These are phyloP conservation scores for Paratrypauchen microcephalus DNA, from an alignment of 2,797 vertebrate genomes.

Conservation along the genomic window DNA sequence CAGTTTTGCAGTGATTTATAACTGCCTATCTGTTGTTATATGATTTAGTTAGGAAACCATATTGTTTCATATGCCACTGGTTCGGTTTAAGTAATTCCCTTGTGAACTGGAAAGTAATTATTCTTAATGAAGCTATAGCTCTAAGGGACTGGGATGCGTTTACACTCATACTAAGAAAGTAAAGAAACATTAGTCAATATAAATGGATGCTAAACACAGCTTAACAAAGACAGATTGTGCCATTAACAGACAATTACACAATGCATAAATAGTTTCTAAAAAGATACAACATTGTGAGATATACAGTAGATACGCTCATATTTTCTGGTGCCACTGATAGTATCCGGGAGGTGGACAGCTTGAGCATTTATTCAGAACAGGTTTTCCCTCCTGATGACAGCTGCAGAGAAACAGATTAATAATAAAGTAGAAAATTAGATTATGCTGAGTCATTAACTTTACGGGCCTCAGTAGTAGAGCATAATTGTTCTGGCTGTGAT, in stretches of 20 bases:
- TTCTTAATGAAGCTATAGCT: constrained; percentile 1
- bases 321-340: constrained; percentile 1
- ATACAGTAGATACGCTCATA: neutral
- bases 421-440: constrained; percentile 67
- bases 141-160: constrained; percentile 3
- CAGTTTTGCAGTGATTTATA: neutral
- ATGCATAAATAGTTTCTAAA: neutral
- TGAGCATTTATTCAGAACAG: constrained; percentile 29
- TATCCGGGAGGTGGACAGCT: constrained; percentile 21
- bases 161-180: neutral
- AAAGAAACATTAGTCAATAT: constrained; percentile 2
- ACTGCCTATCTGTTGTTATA: neutral
- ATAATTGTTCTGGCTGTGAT: constrained; percentile 53
- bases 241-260: constrained; percentile 8
- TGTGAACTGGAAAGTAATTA: neutral
- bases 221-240: constrained; percentile 9
- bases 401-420: constrained; percentile 62
- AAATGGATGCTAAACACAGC: constrained; percentile 1
- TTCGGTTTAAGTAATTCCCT: neutral
- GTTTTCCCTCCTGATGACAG: constrained; percentile 48
- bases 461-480: constrained; percentile 55
- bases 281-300: neutral
- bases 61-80: neutral
- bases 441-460: constrained; percentile 62
- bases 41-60: neutral